Percentiles rank a stretch among this genome's conserved stretches.
Evolutionary conservation across 1,140 invertebrate genomes (phyloP).

Genomic region (Campoletis sonorensis): DNA sequence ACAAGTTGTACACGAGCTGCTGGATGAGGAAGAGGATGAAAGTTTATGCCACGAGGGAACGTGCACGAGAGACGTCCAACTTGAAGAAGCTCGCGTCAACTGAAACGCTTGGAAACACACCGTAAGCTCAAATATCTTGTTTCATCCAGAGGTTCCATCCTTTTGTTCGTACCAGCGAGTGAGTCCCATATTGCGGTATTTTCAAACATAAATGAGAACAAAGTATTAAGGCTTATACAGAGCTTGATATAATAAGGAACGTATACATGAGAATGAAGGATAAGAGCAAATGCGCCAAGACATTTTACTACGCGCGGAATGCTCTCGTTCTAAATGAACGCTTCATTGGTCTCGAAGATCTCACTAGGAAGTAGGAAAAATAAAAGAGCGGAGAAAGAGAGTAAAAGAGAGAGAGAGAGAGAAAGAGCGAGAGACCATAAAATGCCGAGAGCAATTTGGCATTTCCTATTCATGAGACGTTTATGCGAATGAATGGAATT

Average conservation of each 20-base stretch:
- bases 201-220: not conserved
- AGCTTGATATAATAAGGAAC: not conserved
- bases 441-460: constrained; percentile 41
- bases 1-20: constrained; percentile 23
- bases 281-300: not conserved
- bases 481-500: constrained; percentile 42
- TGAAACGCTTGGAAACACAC: constrained; percentile 1
- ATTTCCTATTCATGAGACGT: constrained; percentile 46
- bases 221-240: not conserved
- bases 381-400: not conserved
- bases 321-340: constrained; percentile 28
- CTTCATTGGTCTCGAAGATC: constrained; percentile 36
- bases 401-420: not conserved
- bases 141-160: not conserved
- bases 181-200: not conserved
- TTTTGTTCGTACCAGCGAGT: not conserved
- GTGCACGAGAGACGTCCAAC: not conserved
- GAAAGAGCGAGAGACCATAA: constrained; percentile 18
- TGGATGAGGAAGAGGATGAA: constrained; percentile 1
- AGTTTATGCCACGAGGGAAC: constrained; percentile 5
- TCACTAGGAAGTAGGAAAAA: not conserved
- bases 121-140: constrained; percentile 20
- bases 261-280: not conserved
- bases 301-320: constrained; percentile 40
- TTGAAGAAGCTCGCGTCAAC: constrained; percentile 7